Conservation (phyloP, 2,797 vertebrate species). For the Sebastes ruberrimus region DNA sequence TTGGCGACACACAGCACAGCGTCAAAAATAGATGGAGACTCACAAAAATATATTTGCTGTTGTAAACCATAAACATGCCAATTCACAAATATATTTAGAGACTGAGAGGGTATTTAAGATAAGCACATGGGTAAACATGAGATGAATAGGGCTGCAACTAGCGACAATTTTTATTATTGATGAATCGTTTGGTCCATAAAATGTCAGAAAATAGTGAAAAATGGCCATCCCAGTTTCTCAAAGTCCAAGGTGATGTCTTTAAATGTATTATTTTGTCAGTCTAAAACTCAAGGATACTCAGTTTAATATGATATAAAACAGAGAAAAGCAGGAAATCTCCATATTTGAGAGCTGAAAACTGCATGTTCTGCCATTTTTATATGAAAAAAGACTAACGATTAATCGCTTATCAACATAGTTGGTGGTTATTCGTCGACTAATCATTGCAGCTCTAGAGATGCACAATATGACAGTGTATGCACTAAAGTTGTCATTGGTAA, state of each 20-base stretch:
- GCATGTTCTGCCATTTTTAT: background rate
- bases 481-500: conserved; percentile 35
- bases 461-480: background rate
- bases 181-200: conserved; percentile 7
- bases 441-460: too few species aligned
- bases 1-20: background rate
- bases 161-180: too few species aligned
- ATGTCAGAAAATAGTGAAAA: too few species aligned
- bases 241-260: too few species aligned
- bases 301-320: too few species aligned
- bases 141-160: background rate
- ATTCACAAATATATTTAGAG: background rate
- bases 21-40: conserved; percentile 12
- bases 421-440: too few species aligned
- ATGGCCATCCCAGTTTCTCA: too few species aligned
- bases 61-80: background rate
- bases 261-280: too few species aligned
- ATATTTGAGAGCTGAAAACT: too few species aligned
- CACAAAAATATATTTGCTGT: background rate
- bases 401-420: background rate
- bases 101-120: background rate
- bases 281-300: too few species aligned
- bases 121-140: background rate
- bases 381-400: background rate
- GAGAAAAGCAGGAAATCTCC: too few species aligned